phyloP scores from a whole-genome alignment of 2,888 invertebrate genomes.

The Archips crataeganus region DNA sequence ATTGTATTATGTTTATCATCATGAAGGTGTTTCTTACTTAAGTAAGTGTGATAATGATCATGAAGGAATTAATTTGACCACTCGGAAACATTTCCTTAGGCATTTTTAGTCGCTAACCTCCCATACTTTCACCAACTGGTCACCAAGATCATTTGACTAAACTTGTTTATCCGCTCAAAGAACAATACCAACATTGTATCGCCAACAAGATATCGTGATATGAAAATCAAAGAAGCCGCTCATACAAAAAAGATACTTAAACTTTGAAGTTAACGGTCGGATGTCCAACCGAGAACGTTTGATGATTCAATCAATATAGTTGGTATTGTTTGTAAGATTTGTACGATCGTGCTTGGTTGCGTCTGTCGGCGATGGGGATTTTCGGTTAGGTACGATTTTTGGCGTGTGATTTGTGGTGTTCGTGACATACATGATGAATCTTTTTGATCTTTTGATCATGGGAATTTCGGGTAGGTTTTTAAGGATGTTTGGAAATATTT shows the following conservation, averaged over 20 bases:
- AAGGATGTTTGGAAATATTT: too few relatives aligned
- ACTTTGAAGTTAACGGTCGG: neutral
- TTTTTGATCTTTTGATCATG: too few relatives aligned
- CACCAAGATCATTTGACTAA: neutral
- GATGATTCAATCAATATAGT: constrained; percentile 16
- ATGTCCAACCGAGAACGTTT: neutral
- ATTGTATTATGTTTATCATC: too few relatives aligned
- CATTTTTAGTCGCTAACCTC: neutral
- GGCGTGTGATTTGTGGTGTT: neutral
- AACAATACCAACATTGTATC: constrained; percentile 4
- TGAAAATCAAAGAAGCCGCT: constrained; percentile 4
- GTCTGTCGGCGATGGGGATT: neutral
- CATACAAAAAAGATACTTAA: neutral
- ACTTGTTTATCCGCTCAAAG: neutral
- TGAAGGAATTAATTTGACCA: too few relatives aligned
- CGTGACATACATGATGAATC: too few relatives aligned
- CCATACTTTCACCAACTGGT: constrained; percentile 2
- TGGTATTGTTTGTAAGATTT: constrained; percentile 1
- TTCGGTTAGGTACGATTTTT: neutral
- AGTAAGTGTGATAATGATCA: too few relatives aligned
- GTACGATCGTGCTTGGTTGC: neutral
- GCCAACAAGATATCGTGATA: constrained; percentile 18
- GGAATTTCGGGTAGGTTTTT: too few relatives aligned
- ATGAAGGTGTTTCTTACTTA: too few relatives aligned
- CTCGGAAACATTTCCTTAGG: neutral